A percentile compares a stretch with the other conserved stretches of the same genome.
Evolutionary conservation across 2,797 vertebrate genomes (phyloP).

Genomic region (Astyanax mexicanus): DNA sequence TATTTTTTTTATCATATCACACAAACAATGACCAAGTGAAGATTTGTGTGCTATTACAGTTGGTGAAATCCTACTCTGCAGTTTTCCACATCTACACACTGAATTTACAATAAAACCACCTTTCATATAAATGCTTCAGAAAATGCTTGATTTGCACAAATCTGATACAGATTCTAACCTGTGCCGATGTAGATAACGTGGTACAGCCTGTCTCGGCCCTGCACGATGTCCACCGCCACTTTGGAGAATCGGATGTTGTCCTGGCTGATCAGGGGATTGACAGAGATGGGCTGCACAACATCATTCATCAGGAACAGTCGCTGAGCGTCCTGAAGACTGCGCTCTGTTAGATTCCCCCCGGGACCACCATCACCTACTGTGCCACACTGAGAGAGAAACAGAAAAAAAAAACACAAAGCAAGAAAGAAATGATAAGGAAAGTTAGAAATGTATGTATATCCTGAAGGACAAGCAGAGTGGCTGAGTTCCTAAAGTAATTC

Average conservation of each 20-base stretch:
- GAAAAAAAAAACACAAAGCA: neutral
- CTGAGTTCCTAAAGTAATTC: too few relatives aligned
- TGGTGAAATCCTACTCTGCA: too few relatives aligned
- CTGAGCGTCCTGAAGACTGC: slow-evolving; percentile 94
- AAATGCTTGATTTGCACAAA: neutral
- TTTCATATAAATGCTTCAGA: too few relatives aligned
- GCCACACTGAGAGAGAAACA: slow-evolving; percentile 81
- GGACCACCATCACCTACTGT: slow-evolving; percentile 89
- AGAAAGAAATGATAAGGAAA: too few relatives aligned
- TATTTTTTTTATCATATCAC: too few relatives aligned
- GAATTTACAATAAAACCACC: too few relatives aligned
- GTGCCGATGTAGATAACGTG: slow-evolving; percentile 95
- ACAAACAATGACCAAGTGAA: too few relatives aligned
- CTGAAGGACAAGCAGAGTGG: too few relatives aligned
- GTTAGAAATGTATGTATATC: too few relatives aligned
- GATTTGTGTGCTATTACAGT: too few relatives aligned
- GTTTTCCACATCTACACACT: too few relatives aligned
- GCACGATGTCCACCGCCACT: slow-evolving; percentile 93
- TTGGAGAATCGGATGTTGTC: slow-evolving; percentile 91
- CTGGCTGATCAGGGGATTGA: slow-evolving; percentile 89
- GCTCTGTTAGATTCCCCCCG: slow-evolving; percentile 89
- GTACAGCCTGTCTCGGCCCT: slow-evolving; percentile 87
- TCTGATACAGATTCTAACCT: slow-evolving; percentile 72
- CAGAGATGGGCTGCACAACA: slow-evolving; percentile 87
- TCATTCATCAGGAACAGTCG: slow-evolving; percentile 94